phyloP scores from a whole-genome alignment of 2,888 invertebrate genomes.

The Alcis repandata region DNA sequence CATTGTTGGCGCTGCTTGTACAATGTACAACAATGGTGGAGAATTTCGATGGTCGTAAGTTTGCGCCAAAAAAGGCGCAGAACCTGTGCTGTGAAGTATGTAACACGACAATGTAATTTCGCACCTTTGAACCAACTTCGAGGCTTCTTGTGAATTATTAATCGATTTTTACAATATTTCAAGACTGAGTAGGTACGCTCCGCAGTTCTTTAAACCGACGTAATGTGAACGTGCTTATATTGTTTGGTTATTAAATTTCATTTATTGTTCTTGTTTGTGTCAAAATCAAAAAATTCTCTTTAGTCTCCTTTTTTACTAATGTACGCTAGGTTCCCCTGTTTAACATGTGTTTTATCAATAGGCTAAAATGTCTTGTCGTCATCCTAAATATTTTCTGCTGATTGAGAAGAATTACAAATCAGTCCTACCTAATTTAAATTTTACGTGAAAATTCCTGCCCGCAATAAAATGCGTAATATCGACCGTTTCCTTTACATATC shows the following conservation, averaged over 20 bases:
- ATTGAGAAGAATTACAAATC: too few species aligned
- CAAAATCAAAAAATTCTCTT: too few species aligned
- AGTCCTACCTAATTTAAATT: background rate
- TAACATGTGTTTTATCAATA: too few species aligned
- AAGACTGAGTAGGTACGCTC: background rate
- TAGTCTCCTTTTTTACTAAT: too few species aligned
- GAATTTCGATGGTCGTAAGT: conserved; percentile 46
- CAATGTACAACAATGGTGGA: conserved; percentile 57
- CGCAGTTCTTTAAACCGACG: background rate
- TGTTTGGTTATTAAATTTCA: background rate
- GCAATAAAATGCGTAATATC: conserved; percentile 6
- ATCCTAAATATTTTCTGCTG: too few species aligned
- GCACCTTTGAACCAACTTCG: conserved; percentile 22
- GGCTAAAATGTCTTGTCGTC: too few species aligned
- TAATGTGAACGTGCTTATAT: background rate
- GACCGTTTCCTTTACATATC: conserved; percentile 33
- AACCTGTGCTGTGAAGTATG: conserved; percentile 23
- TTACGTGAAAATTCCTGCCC: background rate
- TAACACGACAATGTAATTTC: conserved; percentile 44
- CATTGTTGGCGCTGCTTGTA: conserved; percentile 17
- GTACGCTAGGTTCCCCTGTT: too few species aligned
- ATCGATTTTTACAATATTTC: conserved; percentile 7
- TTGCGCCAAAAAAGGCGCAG: conserved; percentile 34
- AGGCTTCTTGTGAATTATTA: conserved; percentile 12
- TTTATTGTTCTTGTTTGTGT: background rate